Evolutionary conservation across 1,140 invertebrate species (phyloP), one percentile per base, ranked within the genome.

Genomic region (Lepidurus packardi): DNA sequence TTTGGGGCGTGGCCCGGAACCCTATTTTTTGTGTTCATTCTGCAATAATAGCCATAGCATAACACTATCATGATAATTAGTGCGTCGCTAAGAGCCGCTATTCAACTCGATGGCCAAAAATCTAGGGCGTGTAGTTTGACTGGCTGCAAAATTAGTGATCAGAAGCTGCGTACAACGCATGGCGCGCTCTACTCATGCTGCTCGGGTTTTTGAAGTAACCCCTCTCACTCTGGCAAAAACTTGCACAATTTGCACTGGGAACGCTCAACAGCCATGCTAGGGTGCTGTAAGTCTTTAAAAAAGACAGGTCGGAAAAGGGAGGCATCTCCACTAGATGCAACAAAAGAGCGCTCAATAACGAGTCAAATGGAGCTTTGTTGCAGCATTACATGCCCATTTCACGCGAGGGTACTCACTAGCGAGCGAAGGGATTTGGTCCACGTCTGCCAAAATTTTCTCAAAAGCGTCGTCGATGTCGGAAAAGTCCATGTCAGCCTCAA

Each of bases 391-490:
- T 65, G 53, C 53, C 53, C 53, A 65, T 65, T 65, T 65, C 53
- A 65, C 53, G 53, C 53, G 53, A 65, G 53, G 21, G 53, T 65
- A 65, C 53, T 65, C 53, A 65, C 53, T 65, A 65, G 53, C 53
- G 53, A 65, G 53, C 16, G 53, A 65, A 65, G 53, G 75, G 3
- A 76, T 47, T 76, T 76, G 75, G 43, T 78, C 75, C 43, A 34
- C 47, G 43, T 77, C 73, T 21, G 78, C 78, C 43, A 78, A 10
- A 42, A 78, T 24, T 47, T 74, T 21, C 11, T 78, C 73, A 42
- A 78, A 78, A 11, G 75, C 34, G 25, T 78, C 78, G 10, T 78
- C 78, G 7, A 78, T 73, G 73, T 78, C 78, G 24, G 73, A 74
- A 47, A 73, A 45, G 41, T 43, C 53, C 10, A 43, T 25, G 73